A percentile compares a stretch with the other conserved stretches of the same genome.
Conservation (phyloP, 2,888 invertebrate species). For the Brenthis hecate region DNA sequence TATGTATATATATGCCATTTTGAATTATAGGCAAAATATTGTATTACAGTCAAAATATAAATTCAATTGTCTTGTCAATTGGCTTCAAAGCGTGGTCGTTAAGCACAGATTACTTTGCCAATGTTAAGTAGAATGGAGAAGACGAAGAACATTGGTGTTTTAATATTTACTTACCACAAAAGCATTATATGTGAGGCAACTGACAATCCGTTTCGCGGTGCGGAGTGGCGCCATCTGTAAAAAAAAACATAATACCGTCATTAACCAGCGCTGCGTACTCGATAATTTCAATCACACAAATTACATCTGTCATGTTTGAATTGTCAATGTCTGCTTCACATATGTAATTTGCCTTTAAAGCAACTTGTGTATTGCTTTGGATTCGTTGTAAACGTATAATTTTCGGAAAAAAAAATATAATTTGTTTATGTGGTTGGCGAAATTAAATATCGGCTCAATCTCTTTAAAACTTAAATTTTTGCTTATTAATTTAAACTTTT, state of each 20-base stretch:
- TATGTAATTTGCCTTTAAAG: constrained; percentile 30
- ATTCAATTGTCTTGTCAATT: no score
- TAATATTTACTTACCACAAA: constrained; percentile 58
- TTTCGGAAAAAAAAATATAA: no score
- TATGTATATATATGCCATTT: no score
- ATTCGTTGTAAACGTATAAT: not conserved
- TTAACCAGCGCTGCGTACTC: constrained; percentile 40
- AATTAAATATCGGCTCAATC: no score
- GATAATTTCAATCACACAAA: constrained; percentile 55
- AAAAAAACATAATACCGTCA: constrained; percentile 30
- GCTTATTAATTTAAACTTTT: no score
- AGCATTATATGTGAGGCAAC: constrained; percentile 60
- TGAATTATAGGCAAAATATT: no score
- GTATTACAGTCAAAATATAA: no score
- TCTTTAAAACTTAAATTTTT: no score
- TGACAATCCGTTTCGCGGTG: constrained; percentile 53
- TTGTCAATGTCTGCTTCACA: constrained; percentile 51
- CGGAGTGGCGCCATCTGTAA: constrained; percentile 67
- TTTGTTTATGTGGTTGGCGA: no score
- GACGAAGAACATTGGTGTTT: not conserved
- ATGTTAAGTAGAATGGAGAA: no score
- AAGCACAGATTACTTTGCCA: no score
- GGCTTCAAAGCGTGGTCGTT: no score
- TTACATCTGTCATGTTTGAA: constrained; percentile 52
- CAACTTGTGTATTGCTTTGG: not conserved